These are phyloP conservation scores for Achatina immaculata DNA, from an alignment of 1,140 invertebrate species.

Conservation along the genomic window DNA sequence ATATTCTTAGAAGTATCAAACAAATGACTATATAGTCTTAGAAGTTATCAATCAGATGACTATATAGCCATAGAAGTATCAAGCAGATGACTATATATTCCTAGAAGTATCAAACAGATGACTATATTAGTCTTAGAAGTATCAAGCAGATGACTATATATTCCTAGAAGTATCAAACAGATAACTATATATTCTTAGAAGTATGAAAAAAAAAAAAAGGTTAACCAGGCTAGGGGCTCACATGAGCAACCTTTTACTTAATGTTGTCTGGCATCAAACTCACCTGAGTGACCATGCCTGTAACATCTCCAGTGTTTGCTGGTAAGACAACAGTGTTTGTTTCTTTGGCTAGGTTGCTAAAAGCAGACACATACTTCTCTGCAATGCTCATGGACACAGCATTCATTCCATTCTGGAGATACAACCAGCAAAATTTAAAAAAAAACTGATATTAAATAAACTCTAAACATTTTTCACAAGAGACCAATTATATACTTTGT, in stretches of 20 bases:
- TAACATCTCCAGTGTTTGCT: constrained; percentile 88
- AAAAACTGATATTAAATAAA: too few species aligned
- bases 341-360: constrained; percentile 91
- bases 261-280: background rate
- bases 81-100: too few species aligned
- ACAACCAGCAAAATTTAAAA: background rate
- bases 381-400: constrained; percentile 93
- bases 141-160: too few species aligned
- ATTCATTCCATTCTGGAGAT: constrained; percentile 73
- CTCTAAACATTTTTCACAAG: too few species aligned
- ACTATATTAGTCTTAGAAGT: too few species aligned
- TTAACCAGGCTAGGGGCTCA: background rate
- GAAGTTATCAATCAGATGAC: too few species aligned
- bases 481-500: too few species aligned
- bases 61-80: too few species aligned
- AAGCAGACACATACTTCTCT: constrained; percentile 95
- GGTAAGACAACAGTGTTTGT: constrained; percentile 96
- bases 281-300: constrained; percentile 86
- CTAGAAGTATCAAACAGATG: too few species aligned
- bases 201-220: background rate
- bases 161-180: too few species aligned
- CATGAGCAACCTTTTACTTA: background rate
- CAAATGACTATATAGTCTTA: too few species aligned
- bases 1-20: too few species aligned
- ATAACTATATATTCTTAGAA: background rate